Percentiles rank a stretch among this genome's conserved stretches.
Evolutionary conservation across 2,113 vertebrate genomes (phyloP).

Genomic region (Illadopsis cleaveri): DNA sequence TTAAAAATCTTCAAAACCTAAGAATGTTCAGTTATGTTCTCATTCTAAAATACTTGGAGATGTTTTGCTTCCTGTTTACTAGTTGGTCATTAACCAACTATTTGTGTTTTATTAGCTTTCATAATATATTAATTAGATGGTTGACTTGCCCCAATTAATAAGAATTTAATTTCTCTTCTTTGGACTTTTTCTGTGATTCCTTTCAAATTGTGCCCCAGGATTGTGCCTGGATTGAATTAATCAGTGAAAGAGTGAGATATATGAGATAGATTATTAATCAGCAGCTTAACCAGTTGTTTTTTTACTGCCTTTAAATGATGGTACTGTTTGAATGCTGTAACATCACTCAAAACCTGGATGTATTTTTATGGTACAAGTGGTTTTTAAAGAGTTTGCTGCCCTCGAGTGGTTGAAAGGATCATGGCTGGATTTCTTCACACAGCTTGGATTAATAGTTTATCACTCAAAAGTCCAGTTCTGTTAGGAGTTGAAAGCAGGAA

Average conservation of each 20-base stretch:
- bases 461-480: neutral
- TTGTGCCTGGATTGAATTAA: neutral
- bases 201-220: neutral
- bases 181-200: neutral
- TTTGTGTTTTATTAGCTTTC: neutral
- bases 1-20: neutral
- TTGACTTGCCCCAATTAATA: neutral
- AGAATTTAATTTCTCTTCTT: neutral
- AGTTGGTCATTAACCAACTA: neutral
- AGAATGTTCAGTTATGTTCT: neutral
- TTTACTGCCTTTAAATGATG: neutral
- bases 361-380: neutral
- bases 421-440: neutral
- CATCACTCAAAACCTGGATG: neutral
- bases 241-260: neutral
- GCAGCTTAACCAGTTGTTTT: neutral
- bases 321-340: neutral
- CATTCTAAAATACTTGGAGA: neutral
- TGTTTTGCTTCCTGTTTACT: neutral
- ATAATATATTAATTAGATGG: neutral
- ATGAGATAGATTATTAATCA: neutral
- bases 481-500: neutral
- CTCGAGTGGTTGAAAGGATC: slow-evolving; percentile 19
- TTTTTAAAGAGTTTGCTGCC: slow-evolving; percentile 44
- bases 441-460: neutral